Base-by-base conservation (phyloP, 2,888 invertebrate genomes). In the Ormyrus nitidulus region DNA sequence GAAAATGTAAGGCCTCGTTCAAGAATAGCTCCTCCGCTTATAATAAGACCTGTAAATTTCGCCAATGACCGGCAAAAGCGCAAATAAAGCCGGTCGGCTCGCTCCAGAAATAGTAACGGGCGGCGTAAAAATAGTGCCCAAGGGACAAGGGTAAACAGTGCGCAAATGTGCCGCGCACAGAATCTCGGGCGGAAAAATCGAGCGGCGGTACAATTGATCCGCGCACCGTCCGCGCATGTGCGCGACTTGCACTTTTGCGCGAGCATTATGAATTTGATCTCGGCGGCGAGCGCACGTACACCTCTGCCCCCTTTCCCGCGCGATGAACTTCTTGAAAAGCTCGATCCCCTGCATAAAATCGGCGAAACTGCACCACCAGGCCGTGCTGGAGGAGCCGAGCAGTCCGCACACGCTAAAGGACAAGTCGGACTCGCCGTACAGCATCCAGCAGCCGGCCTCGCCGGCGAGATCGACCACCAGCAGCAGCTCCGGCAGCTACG, bases 401-500 rank as follows among this genome's bases (percentile, higher is more conserved):
- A 89, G 89, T 83, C 88, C 89, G 11, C 86, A 86, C 56, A 85
- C 88, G 68, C 88, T 88, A 34, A 85, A 89, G 80, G 88, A 90
- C 77, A 89, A 89, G 80, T 81, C 85, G 64, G 88, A 88, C 72
- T 77, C 84, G 64, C 72, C 86, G 34, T 86, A 86, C 70, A 85
- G 82, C 56, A 78, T 84, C 54, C 75, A 82, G 10, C 86, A 81
- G 69, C 86, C 85, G 8, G 83, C 86, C 0, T 89, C 90, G 10
- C 87, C 89, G n/a, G 84, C 87, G 6, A 86, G 87, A 77, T 90
- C 90, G 56, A 86, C 88, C 11, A 89, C 86, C 74, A 90, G 90
- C 81, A 90, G 90, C 71, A 90, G 90, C 83, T 90, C 90, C 13
- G 90, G 90, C 34, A 90, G 90, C 79, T 90, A 90, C 82, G 90